A percentile compares a stretch with the other conserved stretches of the same genome.
These are phyloP conservation scores for Lasioglossum morio DNA, from an alignment of 2,888 invertebrate genomes.

Conservation along the genomic window DNA sequence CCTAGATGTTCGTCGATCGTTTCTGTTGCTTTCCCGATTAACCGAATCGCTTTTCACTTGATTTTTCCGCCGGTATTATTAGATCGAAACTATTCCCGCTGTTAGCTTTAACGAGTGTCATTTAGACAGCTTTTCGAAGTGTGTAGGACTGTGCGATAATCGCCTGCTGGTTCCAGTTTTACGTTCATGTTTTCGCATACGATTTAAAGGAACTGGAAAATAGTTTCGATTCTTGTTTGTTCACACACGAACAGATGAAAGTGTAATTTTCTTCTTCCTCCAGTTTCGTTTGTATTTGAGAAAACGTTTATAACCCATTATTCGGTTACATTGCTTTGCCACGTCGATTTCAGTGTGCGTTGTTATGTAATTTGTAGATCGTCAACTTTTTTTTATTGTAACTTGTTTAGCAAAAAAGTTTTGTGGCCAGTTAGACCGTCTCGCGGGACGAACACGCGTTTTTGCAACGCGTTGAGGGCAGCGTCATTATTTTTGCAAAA, in stretches of 20 bases:
- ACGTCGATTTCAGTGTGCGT: neutral
- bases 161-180: neutral
- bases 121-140: neutral
- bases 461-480: neutral
- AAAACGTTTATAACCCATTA: neutral
- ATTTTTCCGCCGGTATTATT: neutral
- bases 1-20: neutral
- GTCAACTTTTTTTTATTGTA: neutral
- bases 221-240: neutral
- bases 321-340: no score
- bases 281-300: no score
- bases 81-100: neutral
- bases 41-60: neutral
- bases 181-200: neutral
- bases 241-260: neutral
- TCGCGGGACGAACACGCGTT: neutral
- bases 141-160: neutral
- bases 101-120: neutral
- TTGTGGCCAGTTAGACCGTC: neutral
- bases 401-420: neutral
- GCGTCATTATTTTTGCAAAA: slow-evolving; percentile 41
- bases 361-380: neutral
- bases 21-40: neutral
- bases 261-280: neutral
- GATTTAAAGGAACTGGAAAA: neutral